phyloP scores from a whole-genome alignment of 2,113 vertebrate genomes.

The Megaleporinus macrocephalus region DNA sequence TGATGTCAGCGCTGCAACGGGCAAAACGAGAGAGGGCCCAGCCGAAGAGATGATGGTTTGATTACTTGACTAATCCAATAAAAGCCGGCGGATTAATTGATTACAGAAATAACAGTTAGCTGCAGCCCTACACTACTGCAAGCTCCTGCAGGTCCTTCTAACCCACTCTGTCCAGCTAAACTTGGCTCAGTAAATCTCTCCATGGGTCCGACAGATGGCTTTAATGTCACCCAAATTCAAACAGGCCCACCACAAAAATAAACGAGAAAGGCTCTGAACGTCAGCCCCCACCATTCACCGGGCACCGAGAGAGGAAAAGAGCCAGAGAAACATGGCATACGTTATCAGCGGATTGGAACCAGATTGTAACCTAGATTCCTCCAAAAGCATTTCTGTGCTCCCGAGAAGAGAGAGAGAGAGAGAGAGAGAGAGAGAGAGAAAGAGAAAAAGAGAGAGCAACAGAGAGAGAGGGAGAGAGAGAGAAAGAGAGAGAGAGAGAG shows the following conservation, averaged over 20 bases:
- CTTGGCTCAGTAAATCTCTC: not conserved
- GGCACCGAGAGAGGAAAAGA: constrained; percentile 17
- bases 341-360: constrained; percentile 68
- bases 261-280: constrained; percentile 53
- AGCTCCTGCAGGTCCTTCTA: not conserved
- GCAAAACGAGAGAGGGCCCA: too few relatives aligned
- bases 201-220: constrained; percentile 64
- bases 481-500: not conserved
- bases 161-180: not conserved
- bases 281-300: constrained; percentile 17
- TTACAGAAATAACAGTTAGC: not conserved
- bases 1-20: too few relatives aligned
- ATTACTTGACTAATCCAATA: not conserved
- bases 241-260: constrained; percentile 62
- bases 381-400: constrained; percentile 30
- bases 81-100: not conserved
- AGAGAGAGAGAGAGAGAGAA: constrained; percentile 5
- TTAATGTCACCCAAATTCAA: constrained; percentile 67
- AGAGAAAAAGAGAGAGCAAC: too few relatives aligned
- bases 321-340: constrained; percentile 45
- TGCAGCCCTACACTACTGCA: not conserved
- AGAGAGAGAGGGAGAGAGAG: constrained; percentile 6
- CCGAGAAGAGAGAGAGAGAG: not conserved
- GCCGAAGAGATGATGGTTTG: not conserved
- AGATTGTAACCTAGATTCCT: constrained; percentile 70